These are phyloP conservation scores for Lasioglossum malachurum DNA, from an alignment of 2,888 invertebrate species.

Conservation along the genomic window DNA sequence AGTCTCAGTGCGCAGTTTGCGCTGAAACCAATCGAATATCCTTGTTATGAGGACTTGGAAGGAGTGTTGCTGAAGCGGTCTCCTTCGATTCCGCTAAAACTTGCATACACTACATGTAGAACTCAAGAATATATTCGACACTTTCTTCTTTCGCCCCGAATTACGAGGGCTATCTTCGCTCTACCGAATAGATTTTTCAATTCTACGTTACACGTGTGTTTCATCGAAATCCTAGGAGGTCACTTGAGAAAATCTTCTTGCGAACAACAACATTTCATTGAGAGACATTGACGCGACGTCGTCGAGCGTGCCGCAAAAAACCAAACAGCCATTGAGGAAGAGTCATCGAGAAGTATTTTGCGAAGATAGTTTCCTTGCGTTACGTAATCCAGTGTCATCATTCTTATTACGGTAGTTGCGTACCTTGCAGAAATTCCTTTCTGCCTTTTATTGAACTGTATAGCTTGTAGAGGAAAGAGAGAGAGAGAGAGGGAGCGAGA, in stretches of 20 bases:
- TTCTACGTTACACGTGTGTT: background rate
- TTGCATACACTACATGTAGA: background rate
- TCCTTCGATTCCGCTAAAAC: background rate
- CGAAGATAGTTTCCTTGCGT: conserved; percentile 45
- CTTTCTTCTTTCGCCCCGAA: background rate
- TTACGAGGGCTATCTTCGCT: background rate
- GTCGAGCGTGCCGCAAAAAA: conserved; percentile 27
- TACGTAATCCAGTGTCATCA: conserved; percentile 47
- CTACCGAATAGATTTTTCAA: background rate
- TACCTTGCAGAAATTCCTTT: conserved; percentile 56
- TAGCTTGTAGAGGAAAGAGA: conserved; percentile 38
- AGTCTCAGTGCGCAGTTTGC: background rate
- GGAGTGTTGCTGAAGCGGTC: background rate
- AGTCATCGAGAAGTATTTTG: conserved; percentile 53
- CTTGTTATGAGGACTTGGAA: background rate
- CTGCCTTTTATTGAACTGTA: conserved; percentile 44
- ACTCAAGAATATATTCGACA: background rate
- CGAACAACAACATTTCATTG: conserved; percentile 13
- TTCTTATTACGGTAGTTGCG: conserved; percentile 45
- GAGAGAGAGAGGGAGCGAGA: background rate
- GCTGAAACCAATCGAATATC: background rate
- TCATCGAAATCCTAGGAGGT: background rate
- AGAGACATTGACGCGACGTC: conserved; percentile 1
- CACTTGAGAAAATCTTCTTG: background rate
- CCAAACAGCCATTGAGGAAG: conserved; percentile 44